These are phyloP conservation scores for Lepus europaeus DNA, from an alignment of 2,113 vertebrate species.

Conservation along the genomic window DNA sequence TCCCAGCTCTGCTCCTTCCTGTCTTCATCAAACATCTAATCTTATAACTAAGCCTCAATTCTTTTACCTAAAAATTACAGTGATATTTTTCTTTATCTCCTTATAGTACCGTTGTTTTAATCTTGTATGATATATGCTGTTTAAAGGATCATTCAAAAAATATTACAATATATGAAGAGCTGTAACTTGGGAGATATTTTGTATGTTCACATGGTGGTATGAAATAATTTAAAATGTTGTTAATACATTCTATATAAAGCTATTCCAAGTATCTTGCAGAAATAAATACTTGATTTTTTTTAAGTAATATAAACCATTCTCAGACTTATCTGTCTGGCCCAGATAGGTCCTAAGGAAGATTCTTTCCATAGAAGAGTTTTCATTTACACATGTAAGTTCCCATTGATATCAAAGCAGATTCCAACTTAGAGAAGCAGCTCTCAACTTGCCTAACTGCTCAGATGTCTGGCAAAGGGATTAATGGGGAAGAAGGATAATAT, in stretches of 20 bases:
- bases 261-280: not conserved
- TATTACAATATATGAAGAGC: not conserved
- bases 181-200: constrained; percentile 53
- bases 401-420: constrained; percentile 74
- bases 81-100: not conserved
- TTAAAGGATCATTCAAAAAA: constrained; percentile 7
- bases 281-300: constrained; percentile 64
- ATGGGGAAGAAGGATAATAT: constrained; percentile 51
- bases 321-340: constrained; percentile 69
- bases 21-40: not conserved
- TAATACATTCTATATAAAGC: constrained; percentile 28
- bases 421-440: constrained; percentile 57
- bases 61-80: not conserved
- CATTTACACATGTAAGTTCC: constrained; percentile 69
- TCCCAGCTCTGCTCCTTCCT: not conserved
- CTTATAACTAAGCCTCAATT: not conserved
- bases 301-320: constrained; percentile 39
- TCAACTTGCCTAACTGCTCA: constrained; percentile 59
- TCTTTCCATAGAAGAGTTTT: constrained; percentile 63
- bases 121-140: not conserved
- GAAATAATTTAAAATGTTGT: constrained; percentile 27
- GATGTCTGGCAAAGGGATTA: constrained; percentile 51
- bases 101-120: not conserved
- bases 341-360: constrained; percentile 61
- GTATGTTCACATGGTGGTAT: not conserved